These are phyloP conservation scores for Phodopus roborovskii DNA, from an alignment of 2,113 vertebrate genomes.

Conservation along the genomic window DNA sequence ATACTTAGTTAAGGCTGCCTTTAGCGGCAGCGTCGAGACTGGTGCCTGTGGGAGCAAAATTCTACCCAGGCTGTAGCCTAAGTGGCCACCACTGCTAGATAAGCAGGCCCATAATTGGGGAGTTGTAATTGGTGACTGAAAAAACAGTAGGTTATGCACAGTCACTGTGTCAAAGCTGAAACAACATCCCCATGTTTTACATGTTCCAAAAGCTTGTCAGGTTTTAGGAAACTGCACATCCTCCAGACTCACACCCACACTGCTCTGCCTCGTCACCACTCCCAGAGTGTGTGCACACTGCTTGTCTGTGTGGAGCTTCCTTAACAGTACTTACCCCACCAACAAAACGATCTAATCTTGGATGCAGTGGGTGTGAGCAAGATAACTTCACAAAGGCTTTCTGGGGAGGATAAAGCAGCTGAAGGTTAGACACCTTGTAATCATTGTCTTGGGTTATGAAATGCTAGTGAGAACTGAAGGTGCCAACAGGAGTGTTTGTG, in stretches of 20 bases:
- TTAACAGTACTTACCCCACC: neutral
- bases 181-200: neutral
- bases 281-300: slow-evolving; percentile 3
- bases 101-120: neutral
- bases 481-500: neutral
- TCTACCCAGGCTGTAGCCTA: neutral
- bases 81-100: neutral
- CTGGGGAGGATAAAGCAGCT: neutral
- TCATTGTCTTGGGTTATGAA: neutral
- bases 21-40: neutral
- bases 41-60: neutral
- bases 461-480: neutral
- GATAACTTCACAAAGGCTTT: neutral
- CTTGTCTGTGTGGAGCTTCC: slow-evolving; percentile 15
- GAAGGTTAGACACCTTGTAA: neutral
- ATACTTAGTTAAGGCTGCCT: neutral
- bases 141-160: neutral
- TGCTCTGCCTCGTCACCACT: neutral
- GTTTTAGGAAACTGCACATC: neutral
- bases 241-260: neutral
- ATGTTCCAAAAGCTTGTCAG: neutral
- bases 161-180: neutral
- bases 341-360: neutral
- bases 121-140: neutral
- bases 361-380: neutral